These are phyloP conservation scores for Gallinago media DNA, from an alignment of 2,113 vertebrate genomes.

Conservation along the genomic window DNA sequence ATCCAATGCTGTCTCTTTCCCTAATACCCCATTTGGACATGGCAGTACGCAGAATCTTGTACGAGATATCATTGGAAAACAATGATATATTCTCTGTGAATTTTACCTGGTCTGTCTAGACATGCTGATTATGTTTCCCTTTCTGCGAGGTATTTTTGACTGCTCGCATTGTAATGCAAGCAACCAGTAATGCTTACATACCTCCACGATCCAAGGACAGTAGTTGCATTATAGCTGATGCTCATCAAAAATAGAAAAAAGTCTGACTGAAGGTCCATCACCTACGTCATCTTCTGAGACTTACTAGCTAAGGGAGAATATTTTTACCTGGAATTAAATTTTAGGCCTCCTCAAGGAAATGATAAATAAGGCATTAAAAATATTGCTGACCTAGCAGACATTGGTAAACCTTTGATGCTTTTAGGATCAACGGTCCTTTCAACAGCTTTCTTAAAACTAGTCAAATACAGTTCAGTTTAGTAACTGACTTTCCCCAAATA, in stretches of 20 bases:
- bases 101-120: conserved; percentile 61
- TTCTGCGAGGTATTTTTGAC: conserved; percentile 41
- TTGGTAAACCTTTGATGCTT: conserved; percentile 30
- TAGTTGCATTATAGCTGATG: neutral
- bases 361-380: neutral
- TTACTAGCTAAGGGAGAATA: neutral
- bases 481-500: neutral
- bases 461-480: neutral
- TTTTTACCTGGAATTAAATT: conserved; percentile 1
- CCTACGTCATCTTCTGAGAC: neutral
- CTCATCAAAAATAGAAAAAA: conserved; percentile 24
- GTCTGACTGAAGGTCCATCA: neutral
- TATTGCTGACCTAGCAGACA: conserved; percentile 11
- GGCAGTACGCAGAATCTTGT: neutral
- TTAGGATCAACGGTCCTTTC: conserved; percentile 30
- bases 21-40: neutral
- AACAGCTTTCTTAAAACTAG: conserved; percentile 17
- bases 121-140: neutral
- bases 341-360: neutral
- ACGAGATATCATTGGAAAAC: conserved; percentile 48
- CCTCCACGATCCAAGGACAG: neutral
- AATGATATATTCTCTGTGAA: conserved; percentile 37
- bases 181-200: conserved; percentile 28
- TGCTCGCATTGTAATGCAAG: conserved; percentile 49
- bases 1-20: neutral